Base-by-base conservation (phyloP, 2,888 invertebrate species). In the Itoplectis maculator region DNA sequence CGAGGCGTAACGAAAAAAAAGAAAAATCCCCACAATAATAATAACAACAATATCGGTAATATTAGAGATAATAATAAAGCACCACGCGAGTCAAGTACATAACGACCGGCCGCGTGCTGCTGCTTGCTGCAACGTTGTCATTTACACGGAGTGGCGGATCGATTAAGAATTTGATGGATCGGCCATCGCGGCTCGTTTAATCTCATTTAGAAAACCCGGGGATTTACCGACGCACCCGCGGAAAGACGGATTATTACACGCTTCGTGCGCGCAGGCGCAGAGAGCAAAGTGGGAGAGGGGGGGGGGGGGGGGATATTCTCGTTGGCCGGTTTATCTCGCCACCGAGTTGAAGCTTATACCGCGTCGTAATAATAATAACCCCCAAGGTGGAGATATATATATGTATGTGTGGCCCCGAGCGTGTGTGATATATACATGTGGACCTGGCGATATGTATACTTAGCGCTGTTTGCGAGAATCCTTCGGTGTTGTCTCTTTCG, bases 311-410 rank as follows among this genome's bases (percentile, higher is more conserved):
- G 63, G 42, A 70, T 54, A 49, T 77, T n/a, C 42, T 65, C n/a
- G 40, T 54, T 47, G 11, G 65, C 56, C 59, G 59, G 23, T 76
- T 75, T 47, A 51, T 74, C 47, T 54, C 63, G 74, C 61, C 68
- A 66, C 59, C 68, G 51, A 20, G n/a, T 54, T 18, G 65, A 15
- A 15, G 42, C 23, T 56, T 42, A n/a, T n/a, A 45, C 42, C 18
- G 70, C 47, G 40, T 47, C 23, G 61, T 72, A 65, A 73, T 68
- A 73, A 73, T 61, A 68, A 79, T n/a, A n/a, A n/a, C n/a, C n/a
- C n/a, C n/a, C n/a, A n/a, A n/a, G n/a, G n/a, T n/a, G n/a, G n/a
- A n/a, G n/a, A n/a, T n/a, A n/a, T n/a, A n/a, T n/a, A n/a, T n/a
- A n/a, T n/a, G n/a, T n/a, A n/a, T n/a, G n/a, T n/a, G n/a, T n/a